A percentile compares a stretch with the other conserved stretches of the same genome.
Conservation (phyloP, 2,797 vertebrate genomes). For the Tiaroga cobitis region DNA sequence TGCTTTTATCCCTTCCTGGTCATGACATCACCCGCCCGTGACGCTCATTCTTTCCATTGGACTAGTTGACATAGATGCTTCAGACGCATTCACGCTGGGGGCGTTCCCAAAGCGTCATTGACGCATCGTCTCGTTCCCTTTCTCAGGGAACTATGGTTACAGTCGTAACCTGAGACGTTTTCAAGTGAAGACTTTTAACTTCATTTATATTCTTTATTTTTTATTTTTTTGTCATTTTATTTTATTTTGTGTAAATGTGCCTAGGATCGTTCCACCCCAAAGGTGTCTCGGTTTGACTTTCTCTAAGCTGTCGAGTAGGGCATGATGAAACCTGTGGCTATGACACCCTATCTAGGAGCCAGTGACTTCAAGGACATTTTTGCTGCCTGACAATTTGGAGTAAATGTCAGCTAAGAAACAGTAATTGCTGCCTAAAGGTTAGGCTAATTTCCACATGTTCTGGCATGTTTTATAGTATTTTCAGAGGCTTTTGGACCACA, state of each 20-base stretch:
- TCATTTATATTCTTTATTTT: not conserved
- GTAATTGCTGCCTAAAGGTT: slow-evolving; percentile 65
- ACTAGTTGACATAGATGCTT: too few species aligned
- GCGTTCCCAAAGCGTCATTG: too few species aligned
- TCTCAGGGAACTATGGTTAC: too few species aligned
- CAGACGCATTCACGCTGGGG: too few species aligned
- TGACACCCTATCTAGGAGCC: slow-evolving; percentile 56
- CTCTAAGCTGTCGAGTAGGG: slow-evolving; percentile 37
- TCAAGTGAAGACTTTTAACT: slow-evolving; percentile 8
- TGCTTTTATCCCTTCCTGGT: too few species aligned
- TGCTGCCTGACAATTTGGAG: slow-evolving; percentile 50
- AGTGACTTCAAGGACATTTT: slow-evolving; percentile 57
- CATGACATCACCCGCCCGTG: too few species aligned
- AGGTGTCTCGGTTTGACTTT: slow-evolving; percentile 41
- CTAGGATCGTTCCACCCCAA: not conserved
- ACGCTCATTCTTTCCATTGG: too few species aligned
- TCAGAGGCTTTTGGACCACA: slow-evolving; percentile 48
- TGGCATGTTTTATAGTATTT: slow-evolving; percentile 57
- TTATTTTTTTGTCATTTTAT: not conserved
- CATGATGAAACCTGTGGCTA: slow-evolving; percentile 61
- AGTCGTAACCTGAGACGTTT: too few species aligned
- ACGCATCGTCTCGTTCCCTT: too few species aligned
- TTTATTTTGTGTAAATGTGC: not conserved
- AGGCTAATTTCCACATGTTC: slow-evolving; percentile 63
- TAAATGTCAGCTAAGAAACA: slow-evolving; percentile 63